Base-by-base conservation (phyloP, 2,113 vertebrate species). In the Microtus oregoni region DNA sequence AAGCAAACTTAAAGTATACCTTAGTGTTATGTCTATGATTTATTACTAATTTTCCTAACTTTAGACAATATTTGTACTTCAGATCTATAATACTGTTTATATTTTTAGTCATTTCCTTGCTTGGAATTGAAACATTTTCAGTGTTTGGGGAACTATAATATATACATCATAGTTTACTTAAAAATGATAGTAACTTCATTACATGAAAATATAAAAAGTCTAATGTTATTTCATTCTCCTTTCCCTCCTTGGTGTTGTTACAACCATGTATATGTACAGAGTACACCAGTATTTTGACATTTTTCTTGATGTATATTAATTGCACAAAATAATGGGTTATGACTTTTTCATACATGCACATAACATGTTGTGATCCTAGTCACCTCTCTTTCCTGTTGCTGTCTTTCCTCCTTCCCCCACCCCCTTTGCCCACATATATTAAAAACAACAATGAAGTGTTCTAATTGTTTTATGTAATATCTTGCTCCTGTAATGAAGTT, bases 181-280 rank as follows among this genome's bases (percentile, higher is more conserved):
- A 95, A 92, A 92, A 79, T 75, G 92, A 76, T 90, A 55, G 63
- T 94, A 61, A 75, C 58, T 72, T 89, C 86, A 76, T 68, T 83
- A 38, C 12, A 55, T 76, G 87, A 90, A 90, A 79, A 92, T 83
- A 50, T 76, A 79, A n/a, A 75, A 90, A 63, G 2, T 94, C 11
- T 91, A 72, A 15, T 50, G 20, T 52, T 50, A 72, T 86, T 91
- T 35, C 41, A 70, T 89, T 92, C 13, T 47, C 38, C 65, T 1
- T 85, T 52, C 13, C 17, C 14, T 85, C 55, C 15, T 78, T 75
- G 75, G 28, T 94, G 26, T 24, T 89, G 38, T 24, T 65, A 10
- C 77, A 73, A 14, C 79, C 17, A 26, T 73, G 26, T 82, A 9
- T 58, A 8, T 90, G 1, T 68, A 2, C 65, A 38, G 22, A 50